Percentiles rank a stretch among this genome's conserved stretches.
Conservation (phyloP, 2,888 invertebrate species). For the Megastigmus dorsalis region DNA sequence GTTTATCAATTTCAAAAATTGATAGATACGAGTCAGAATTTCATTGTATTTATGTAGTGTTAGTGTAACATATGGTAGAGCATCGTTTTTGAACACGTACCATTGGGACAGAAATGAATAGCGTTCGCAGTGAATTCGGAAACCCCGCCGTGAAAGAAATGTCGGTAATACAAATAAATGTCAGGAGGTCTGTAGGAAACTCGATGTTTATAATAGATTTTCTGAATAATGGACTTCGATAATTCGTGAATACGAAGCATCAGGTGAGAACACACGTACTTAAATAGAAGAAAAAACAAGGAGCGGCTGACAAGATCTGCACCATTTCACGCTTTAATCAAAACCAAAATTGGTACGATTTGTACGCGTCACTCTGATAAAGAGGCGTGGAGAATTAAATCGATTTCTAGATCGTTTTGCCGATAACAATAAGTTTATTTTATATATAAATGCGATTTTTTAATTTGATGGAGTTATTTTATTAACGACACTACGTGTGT, state of each 20-base stretch:
- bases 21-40: too few relatives aligned
- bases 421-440: neutral
- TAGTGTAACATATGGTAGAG: too few relatives aligned
- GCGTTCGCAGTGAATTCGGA: slow-evolving; percentile 12
- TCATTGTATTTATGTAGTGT: too few relatives aligned
- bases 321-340: slow-evolving; percentile 26
- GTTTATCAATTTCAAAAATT: too few relatives aligned
- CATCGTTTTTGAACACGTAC: too few relatives aligned
- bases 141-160: slow-evolving; percentile 40
- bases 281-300: neutral
- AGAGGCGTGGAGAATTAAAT: slow-evolving; percentile 31
- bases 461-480: neutral
- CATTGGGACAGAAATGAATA: too few relatives aligned
- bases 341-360: slow-evolving; percentile 41
- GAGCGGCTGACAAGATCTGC: neutral
- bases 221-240: slow-evolving; percentile 28
- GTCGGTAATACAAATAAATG: slow-evolving; percentile 30
- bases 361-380: slow-evolving; percentile 44
- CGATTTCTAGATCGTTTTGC: neutral
- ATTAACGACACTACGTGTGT: neutral
- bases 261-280: slow-evolving; percentile 22
- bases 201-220: slow-evolving; percentile 1
- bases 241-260: neutral
- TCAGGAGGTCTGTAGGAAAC: slow-evolving; percentile 19
- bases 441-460: neutral